Conservation (phyloP, 2,888 invertebrate species). For the Leptopterna dolabrata region DNA sequence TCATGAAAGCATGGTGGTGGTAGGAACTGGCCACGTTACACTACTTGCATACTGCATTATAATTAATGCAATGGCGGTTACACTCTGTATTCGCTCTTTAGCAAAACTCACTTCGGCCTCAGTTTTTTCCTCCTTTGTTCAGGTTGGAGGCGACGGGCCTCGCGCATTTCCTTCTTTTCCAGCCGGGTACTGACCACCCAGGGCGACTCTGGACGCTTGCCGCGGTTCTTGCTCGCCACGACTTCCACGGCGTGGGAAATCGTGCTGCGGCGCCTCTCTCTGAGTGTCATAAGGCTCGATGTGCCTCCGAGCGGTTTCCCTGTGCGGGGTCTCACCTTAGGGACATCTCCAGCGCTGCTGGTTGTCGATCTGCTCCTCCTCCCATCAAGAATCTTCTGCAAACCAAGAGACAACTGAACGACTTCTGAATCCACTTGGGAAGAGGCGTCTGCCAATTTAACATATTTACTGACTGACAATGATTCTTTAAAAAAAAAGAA, state of each 20-base stretch:
- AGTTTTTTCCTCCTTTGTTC: slow-evolving; percentile 49
- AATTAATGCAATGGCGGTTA: neutral
- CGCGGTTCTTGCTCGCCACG: slow-evolving; percentile 42
- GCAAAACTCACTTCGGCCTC: slow-evolving; percentile 43
- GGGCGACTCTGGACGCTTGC: slow-evolving; percentile 40
- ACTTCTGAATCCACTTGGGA: no score
- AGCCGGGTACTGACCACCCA: slow-evolving; percentile 15
- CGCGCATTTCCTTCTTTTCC: slow-evolving; percentile 48
- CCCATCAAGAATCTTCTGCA: neutral
- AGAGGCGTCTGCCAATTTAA: no score
- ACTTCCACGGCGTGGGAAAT: slow-evolving; percentile 30
- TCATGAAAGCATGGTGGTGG: neutral
- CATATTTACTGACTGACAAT: no score
- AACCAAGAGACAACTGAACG: neutral
- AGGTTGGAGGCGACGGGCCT: slow-evolving; percentile 39
- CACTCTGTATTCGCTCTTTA: neutral
- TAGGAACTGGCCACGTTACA: neutral
- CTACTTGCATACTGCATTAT: neutral
- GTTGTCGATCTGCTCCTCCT: slow-evolving; percentile 34
- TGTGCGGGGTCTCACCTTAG: neutral
- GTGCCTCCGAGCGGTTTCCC: slow-evolving; percentile 25
- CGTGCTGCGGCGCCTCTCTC: slow-evolving; percentile 3
- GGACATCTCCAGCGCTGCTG: neutral
- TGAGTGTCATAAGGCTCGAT: neutral
- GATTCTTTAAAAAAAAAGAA: no score